Evolutionary conservation across 2,113 vertebrate species (phyloP).

Genomic region (Odontophorus gujanensis): DNA sequence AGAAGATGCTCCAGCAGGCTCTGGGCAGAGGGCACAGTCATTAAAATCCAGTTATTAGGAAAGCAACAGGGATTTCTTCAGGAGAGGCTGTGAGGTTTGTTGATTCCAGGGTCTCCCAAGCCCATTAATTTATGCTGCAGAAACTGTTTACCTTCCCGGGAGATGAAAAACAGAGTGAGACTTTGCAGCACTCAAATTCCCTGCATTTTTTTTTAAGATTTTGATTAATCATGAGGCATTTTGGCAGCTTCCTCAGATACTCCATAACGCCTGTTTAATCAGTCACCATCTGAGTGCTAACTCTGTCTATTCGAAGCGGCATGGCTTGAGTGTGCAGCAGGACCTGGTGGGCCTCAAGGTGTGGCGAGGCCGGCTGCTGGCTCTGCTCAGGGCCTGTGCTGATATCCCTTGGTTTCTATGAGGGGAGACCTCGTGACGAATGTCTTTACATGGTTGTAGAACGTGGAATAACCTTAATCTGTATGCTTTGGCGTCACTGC

Average conservation of each 20-base stretch:
- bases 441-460: not conserved
- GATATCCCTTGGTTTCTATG: not conserved
- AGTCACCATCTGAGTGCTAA: constrained; percentile 32
- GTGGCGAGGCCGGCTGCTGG: not conserved
- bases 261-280: constrained; percentile 47
- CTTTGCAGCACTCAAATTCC: constrained; percentile 61
- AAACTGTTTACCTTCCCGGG: constrained; percentile 47
- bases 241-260: constrained; percentile 48
- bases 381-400: not conserved
- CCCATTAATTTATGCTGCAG: constrained; percentile 14
- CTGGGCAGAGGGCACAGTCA: not conserved
- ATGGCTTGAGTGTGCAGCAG: not conserved
- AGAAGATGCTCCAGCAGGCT: not conserved
- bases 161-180: constrained; percentile 67
- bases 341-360: not conserved
- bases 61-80: not conserved
- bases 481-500: not conserved
- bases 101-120: not conserved
- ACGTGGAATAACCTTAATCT: not conserved
- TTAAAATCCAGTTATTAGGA: not conserved
- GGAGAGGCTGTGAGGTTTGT: not conserved
- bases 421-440: not conserved
- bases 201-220: constrained; percentile 58
- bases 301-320: not conserved
- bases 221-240: constrained; percentile 70